Base-by-base conservation (phyloP, 1,140 invertebrate species). In the Micrasema minimum region DNA sequence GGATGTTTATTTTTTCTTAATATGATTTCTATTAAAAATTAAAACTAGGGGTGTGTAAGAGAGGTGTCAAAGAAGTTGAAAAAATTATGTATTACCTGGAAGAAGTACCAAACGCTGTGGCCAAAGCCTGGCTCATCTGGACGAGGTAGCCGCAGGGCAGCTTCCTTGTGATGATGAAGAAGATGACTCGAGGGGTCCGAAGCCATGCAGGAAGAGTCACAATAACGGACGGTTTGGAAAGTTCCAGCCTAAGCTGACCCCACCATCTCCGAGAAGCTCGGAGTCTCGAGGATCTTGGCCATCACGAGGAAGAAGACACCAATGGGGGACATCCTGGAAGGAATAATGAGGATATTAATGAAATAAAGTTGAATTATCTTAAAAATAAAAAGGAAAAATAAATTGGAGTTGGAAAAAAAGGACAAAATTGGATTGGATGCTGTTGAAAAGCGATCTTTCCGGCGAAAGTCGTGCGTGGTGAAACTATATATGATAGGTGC, bases 261-360 rank as follows among this genome's bases (percentile, higher is more conserved):
- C 50, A 95, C 88, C 48, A 96, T 88, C 3, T 91, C 90, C 0
- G 85, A 86, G 72, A 97, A 91, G 69, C 94, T 92, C 9, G 92
- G 87, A 78, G 96, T 96, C 77, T 93, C 93, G 76, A 98, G 85
- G 57, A 98, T 91, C 80, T 97, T 96, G 23, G 92, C 92, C 6
- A 93, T 90, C 48, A 98, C 93, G 48, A 98, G 85, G 82, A 96
- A 98, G 59, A 92, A 90, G 1, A 98, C 95, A 72, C 96, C 96
- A 16, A 97, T 80, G 0, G 96, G 96, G 23, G 96, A 97, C 69
- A 96, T 85, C 93, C 95, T 97, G 80, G 18, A 75, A 75, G 23
- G 6, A 14, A 1, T 4, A 16, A 48, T 2, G 16, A 48, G 16
- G 1, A 48, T 48, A 48, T 7, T 14, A 16, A 48, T 4, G 45